Percentiles rank a stretch among this genome's conserved stretches.
phyloP scores from a whole-genome alignment of 2,888 invertebrate genomes.

The Agonopterix subpropinquella region DNA sequence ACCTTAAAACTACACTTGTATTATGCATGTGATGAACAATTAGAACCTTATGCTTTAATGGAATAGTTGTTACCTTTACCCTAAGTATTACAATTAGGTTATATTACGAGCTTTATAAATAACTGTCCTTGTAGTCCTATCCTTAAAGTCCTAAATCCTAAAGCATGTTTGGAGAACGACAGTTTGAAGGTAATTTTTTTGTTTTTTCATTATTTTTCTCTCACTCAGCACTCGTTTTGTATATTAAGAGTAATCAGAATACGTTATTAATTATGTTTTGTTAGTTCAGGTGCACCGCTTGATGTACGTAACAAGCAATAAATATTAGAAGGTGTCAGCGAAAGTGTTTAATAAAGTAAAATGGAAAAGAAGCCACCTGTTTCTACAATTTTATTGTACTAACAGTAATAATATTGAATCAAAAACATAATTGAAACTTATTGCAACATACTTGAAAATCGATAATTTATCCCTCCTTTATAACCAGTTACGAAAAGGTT shows the following conservation, averaged over 20 bases:
- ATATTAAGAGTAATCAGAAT: background rate
- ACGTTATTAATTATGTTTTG: background rate
- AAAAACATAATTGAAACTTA: too few species aligned
- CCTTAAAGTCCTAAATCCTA: slow-evolving; percentile 38
- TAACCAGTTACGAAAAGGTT: too few species aligned
- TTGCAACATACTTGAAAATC: too few species aligned
- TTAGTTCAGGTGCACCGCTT: too few species aligned
- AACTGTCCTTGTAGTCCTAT: slow-evolving; percentile 35
- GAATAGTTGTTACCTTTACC: slow-evolving; percentile 34
- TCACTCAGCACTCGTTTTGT: background rate
- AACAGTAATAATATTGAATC: too few species aligned
- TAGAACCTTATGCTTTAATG: slow-evolving; percentile 37
- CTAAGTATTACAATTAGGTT: slow-evolving; percentile 20
- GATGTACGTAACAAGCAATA: too few species aligned
- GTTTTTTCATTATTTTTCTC: slow-evolving; percentile 34
- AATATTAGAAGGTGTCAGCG: too few species aligned
- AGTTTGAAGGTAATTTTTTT: slow-evolving; percentile 55
- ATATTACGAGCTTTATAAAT: slow-evolving; percentile 24
- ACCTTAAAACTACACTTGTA: background rate
- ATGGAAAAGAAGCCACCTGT: too few species aligned
- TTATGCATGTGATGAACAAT: slow-evolving; percentile 1
- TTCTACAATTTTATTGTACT: too few species aligned
- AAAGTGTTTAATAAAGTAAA: too few species aligned
- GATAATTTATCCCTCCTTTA: too few species aligned
- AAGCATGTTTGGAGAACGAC: slow-evolving; percentile 68